A percentile compares a stretch with the other conserved stretches of the same genome.
phyloP scores from a whole-genome alignment of 2,888 invertebrate species.

The Dicyrtoma fusca region DNA sequence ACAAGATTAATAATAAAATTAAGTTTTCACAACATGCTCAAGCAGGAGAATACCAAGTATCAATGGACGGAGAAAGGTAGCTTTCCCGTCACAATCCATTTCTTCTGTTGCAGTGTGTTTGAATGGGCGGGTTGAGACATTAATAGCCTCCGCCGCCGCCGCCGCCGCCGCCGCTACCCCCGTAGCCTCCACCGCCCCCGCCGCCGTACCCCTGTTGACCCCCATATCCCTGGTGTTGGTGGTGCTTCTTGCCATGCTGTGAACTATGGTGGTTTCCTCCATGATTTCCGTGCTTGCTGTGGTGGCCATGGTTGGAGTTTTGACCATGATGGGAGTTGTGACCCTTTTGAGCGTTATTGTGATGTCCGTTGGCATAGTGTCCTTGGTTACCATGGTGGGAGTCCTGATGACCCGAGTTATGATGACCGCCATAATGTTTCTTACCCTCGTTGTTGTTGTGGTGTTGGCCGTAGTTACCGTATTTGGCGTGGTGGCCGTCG shows the following conservation, averaged over 20 bases:
- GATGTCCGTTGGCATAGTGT: conserved; percentile 40
- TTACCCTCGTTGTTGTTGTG: conserved; percentile 48
- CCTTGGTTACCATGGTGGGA: conserved; percentile 40
- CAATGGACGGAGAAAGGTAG: too few species aligned
- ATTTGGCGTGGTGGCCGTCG: conserved; percentile 44
- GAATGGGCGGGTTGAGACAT: background rate
- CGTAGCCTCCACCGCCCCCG: conserved; percentile 4
- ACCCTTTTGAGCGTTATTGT: conserved; percentile 30
- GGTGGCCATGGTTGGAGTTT: conserved; percentile 48
- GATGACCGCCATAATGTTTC: conserved; percentile 42
- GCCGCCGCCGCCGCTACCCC: conserved; percentile 18
- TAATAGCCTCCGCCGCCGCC: conserved; percentile 21
- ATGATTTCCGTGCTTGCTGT: conserved; percentile 41
- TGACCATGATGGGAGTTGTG: conserved; percentile 16
- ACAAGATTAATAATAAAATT: too few species aligned
- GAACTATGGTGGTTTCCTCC: conserved; percentile 35
- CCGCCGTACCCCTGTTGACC: conserved; percentile 24
- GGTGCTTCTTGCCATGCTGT: too few species aligned
- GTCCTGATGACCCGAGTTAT: conserved; percentile 29
- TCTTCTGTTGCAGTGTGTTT: too few species aligned
- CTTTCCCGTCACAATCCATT: too few species aligned
- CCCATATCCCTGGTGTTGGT: conserved; percentile 11
- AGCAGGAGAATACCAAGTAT: too few species aligned
- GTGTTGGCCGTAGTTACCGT: conserved; percentile 52
- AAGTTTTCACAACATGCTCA: too few species aligned